A percentile compares a stretch with the other conserved stretches of the same genome.
These are phyloP conservation scores for Phoxinus phoxinus DNA, from an alignment of 2,113 vertebrate genomes.

Conservation along the genomic window DNA sequence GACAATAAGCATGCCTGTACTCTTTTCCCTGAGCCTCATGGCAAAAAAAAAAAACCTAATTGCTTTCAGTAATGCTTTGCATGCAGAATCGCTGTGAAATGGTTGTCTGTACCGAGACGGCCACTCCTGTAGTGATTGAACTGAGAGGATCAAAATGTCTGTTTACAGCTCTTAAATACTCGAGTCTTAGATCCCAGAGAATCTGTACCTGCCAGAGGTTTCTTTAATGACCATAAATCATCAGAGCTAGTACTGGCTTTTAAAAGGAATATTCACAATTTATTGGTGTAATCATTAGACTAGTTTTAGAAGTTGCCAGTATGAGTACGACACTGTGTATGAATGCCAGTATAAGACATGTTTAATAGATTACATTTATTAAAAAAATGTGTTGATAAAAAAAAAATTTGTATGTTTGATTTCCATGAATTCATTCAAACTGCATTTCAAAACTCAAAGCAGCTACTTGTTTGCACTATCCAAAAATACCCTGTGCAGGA, in stretches of 20 bases:
- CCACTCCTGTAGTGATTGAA: background rate
- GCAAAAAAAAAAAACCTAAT: slow-evolving; percentile 45
- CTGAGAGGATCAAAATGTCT: slow-evolving; percentile 25
- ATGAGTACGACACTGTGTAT: background rate
- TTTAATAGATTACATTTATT: background rate
- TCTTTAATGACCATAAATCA: slow-evolving; percentile 16
- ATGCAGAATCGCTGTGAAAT: slow-evolving; percentile 28
- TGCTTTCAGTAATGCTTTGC: slow-evolving; percentile 34
- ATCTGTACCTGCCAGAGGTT: background rate
- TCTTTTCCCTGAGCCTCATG: slow-evolving; percentile 34
- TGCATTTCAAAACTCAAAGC: background rate
- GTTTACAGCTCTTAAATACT: slow-evolving; percentile 5
- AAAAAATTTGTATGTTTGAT: background rate
- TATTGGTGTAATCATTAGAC: background rate
- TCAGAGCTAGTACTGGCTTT: background rate
- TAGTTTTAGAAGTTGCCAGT: background rate
- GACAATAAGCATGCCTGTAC: slow-evolving; percentile 68
- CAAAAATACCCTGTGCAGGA: background rate
- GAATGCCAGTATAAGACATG: background rate
- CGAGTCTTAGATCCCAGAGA: background rate
- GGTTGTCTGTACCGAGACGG: background rate
- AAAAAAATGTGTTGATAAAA: background rate
- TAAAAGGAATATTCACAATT: background rate
- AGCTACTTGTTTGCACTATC: background rate
- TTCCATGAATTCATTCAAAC: background rate